These are phyloP conservation scores for Illadopsis cleaveri DNA, from an alignment of 2,113 vertebrate species.

Conservation along the genomic window DNA sequence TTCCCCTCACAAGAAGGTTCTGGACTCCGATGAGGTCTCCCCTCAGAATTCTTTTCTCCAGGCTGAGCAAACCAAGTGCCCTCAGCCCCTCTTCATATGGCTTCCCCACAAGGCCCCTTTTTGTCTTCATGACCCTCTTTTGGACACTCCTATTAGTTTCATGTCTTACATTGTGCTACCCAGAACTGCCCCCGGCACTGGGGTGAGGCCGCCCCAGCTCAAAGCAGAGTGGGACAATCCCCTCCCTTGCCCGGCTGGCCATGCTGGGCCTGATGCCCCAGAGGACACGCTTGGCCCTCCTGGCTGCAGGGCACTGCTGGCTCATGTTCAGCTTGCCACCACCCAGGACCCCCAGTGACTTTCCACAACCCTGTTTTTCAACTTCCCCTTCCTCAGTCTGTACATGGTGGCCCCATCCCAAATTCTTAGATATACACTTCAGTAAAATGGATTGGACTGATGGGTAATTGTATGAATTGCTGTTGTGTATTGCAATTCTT, in stretches of 20 bases:
- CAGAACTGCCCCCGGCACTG: fast-evolving
- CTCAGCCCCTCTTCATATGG: not conserved
- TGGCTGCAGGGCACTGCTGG: not conserved
- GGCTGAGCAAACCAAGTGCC: not conserved
- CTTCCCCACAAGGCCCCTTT: not conserved
- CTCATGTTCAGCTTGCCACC: fast-evolving
- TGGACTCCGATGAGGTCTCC: not conserved
- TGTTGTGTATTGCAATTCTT: constrained; percentile 9
- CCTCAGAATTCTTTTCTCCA: not conserved
- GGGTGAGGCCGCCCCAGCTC: fast-evolving
- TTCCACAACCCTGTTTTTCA: fast-evolving
- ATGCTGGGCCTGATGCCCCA: fast-evolving
- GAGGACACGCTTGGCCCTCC: fast-evolving
- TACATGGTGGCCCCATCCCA: too few relatives aligned
- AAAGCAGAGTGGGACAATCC: not conserved
- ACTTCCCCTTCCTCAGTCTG: not conserved
- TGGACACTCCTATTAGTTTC: not conserved
- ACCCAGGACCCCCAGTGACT: fast-evolving
- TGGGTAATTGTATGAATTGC: not conserved
- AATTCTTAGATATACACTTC: not conserved
- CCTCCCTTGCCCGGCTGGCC: fast-evolving
- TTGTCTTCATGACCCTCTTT: too few relatives aligned
- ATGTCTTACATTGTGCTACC: fast-evolving
- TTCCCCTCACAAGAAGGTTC: not conserved
- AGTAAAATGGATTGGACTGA: not conserved